Base-by-base conservation (phyloP, 2,888 invertebrate genomes). In the Leptogaster cylindrica region DNA sequence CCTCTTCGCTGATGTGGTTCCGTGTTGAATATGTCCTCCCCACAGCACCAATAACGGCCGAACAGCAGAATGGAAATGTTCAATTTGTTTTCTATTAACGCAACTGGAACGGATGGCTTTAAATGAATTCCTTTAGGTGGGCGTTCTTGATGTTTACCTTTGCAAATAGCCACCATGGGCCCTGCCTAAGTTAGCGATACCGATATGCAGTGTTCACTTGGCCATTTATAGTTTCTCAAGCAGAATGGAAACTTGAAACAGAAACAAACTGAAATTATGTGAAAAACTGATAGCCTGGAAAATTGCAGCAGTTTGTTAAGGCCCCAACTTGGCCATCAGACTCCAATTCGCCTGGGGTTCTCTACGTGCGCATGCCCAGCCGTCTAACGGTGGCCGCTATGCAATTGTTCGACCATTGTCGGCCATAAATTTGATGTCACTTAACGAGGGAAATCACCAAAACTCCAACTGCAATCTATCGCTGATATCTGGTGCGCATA, bases 61-160 rank as follows among this genome's bases (percentile, higher is more conserved):
- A 55, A 44, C 61, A 18, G 16, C 44, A 44, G 44, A 61, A 61
- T 44, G 61, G 52, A 69, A 67, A 64, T 65, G 67, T 69, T 65
- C 69, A 69, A 69, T 69, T 69, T 69, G 69, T 69, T 67, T 69
- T 67, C 67, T 67, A 69, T 69, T 69, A 69, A 69, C 69, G 36
- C 61, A 61, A 61, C 61, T 27, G 44, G 61, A 61, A 61, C 44
- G 27, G 44, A 58, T 25, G 44, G 44, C 61, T 61, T 44, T 14
- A 58, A 41, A 41, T 58, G 44, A 61, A 61, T 61, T 61, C 44
- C 44, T 61, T 61, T 31, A 61, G 61, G 61, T 61, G 61, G 61
- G 61, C 61, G 61, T 61, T 61, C 44, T 61, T 44, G 61, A 61
- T 61, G 61, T 61, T 61, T 61, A 61, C 61, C 61, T 61, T n/a